These are phyloP conservation scores for Zaprionus taronus DNA, from an alignment of 1,140 invertebrate genomes.

Conservation along the genomic window DNA sequence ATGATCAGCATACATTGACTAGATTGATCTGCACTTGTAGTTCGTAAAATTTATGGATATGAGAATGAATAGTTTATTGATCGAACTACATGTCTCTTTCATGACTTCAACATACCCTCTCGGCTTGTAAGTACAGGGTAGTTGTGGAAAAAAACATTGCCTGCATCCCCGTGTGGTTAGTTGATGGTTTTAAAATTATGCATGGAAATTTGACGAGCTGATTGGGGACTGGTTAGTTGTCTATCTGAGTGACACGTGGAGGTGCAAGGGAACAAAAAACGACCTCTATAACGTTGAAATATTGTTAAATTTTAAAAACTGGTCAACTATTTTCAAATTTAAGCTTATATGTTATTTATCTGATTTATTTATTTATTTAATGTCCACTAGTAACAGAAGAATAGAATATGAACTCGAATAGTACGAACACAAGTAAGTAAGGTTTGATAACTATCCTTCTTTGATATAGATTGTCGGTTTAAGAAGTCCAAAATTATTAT, in stretches of 20 bases:
- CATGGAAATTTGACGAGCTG: slow-evolving; percentile 48
- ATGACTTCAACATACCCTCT: background rate
- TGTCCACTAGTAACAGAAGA: too few species aligned
- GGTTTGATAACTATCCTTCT: too few species aligned
- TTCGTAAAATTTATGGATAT: too few species aligned
- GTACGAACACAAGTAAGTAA: too few species aligned
- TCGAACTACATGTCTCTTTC: background rate
- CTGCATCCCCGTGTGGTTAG: background rate
- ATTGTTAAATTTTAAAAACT: too few species aligned
- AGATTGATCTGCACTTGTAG: too few species aligned
- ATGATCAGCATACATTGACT: too few species aligned
- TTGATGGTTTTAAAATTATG: slow-evolving; percentile 62
- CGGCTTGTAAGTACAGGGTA: background rate
- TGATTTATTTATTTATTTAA: background rate
- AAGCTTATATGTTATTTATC: background rate
- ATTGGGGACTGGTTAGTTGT: slow-evolving; percentile 33
- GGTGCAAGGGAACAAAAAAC: background rate
- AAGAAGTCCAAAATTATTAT: too few species aligned
- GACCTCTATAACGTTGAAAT: background rate
- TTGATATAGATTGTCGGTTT: too few species aligned
- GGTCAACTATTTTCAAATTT: background rate
- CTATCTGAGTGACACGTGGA: background rate
- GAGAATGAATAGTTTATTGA: too few species aligned
- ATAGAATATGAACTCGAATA: too few species aligned
- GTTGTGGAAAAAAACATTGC: background rate